Evolutionary conservation across 2,797 vertebrate genomes (phyloP).

Genomic region (Rousettus madagascariensis): DNA sequence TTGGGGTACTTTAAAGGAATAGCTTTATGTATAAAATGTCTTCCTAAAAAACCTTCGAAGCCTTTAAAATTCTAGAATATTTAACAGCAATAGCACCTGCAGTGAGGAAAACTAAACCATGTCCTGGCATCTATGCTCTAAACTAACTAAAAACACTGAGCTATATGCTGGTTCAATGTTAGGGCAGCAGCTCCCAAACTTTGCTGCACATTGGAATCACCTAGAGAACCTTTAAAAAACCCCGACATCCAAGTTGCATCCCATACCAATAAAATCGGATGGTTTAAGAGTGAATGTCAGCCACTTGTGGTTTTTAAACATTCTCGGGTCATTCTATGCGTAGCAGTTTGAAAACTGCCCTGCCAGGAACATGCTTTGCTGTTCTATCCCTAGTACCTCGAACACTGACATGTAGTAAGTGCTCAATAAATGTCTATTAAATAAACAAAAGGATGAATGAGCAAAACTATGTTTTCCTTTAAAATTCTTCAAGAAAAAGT

Average conservation of each 20-base stretch:
- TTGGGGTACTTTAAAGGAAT: conserved; percentile 3
- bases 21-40: not conserved
- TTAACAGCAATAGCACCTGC: conserved; percentile 23
- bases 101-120: conserved; percentile 40
- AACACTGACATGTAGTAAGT: not conserved
- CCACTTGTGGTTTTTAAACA: not conserved
- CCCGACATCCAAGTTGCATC: not conserved
- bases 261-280: conserved; percentile 40
- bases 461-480: conserved; percentile 17
- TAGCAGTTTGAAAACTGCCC: not conserved
- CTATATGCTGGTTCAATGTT: conserved; percentile 16
- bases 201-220: not conserved
- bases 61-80: conserved; percentile 41
- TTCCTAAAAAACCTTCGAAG: conserved; percentile 50
- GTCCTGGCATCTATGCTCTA: not conserved
- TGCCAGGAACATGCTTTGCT: not conserved
- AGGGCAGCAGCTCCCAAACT: conserved; percentile 34
- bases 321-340: not conserved
- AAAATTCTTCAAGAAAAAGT: conserved; percentile 8
- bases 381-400: not conserved
- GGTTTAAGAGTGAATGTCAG: not conserved
- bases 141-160: conserved; percentile 33
- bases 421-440: conserved; percentile 28
- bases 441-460: conserved; percentile 38
- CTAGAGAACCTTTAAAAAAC: conserved; percentile 2